Conservation (phyloP, 35 echinoderm and acorn worm genomes). For the Strongylocentrotus purpuratus region DNA sequence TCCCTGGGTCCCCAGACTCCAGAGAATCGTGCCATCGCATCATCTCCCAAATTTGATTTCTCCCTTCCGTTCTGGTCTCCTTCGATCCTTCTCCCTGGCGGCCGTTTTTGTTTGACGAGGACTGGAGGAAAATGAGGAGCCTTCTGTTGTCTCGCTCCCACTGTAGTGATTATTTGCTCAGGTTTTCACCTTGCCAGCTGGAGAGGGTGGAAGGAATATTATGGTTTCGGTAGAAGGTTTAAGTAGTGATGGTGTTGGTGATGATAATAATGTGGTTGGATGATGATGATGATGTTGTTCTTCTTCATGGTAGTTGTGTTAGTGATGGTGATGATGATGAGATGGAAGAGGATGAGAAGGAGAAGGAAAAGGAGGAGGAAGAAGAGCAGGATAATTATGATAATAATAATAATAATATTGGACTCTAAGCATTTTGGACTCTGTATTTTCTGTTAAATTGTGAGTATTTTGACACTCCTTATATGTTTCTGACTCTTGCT, state of each 20-base stretch:
- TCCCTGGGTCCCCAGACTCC: constrained; percentile 14
- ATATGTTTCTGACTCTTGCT: no score
- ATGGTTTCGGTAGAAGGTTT: no score
- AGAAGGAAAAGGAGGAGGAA: neutral
- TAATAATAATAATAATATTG: no score
- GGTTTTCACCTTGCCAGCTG: neutral
- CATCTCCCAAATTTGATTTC: constrained; percentile 33
- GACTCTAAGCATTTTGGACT: no score
- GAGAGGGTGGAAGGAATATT: neutral
- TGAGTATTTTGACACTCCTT: no score
- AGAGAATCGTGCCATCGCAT: constrained; percentile 29
- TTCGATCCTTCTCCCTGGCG: neutral
- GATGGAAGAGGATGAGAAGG: neutral
- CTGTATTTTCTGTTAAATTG: no score
- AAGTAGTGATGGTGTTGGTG: no score
- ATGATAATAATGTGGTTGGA: no score
- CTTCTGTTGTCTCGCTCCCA: neutral
- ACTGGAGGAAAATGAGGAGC: neutral
- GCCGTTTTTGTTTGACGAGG: neutral
- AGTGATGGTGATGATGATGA: neutral
- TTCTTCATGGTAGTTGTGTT: neutral
- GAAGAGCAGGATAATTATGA: neutral
- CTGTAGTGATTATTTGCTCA: neutral
- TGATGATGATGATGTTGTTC: neutral
- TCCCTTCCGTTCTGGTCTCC: neutral